Percentiles rank a stretch among this genome's conserved stretches.
phyloP scores from a whole-genome alignment of 2,888 invertebrate genomes.

The Steinernema carpocapsae region DNA sequence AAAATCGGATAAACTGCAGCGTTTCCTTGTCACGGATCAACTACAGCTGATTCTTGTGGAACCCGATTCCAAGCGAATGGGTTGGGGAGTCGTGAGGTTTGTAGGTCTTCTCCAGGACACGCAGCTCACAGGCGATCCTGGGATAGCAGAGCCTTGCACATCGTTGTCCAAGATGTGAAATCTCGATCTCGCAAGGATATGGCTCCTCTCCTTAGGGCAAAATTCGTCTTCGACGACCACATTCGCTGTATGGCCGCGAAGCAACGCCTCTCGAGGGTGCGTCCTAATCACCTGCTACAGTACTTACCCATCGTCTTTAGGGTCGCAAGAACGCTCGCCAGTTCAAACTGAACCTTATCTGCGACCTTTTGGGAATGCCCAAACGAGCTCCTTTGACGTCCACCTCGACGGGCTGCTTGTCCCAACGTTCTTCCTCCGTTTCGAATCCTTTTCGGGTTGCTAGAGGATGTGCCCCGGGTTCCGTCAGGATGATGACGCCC shows the following conservation, averaged over 20 bases:
- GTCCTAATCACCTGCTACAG: slow-evolving; percentile 1
- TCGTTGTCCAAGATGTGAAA: slow-evolving; percentile 70
- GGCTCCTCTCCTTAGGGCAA: slow-evolving; percentile 76
- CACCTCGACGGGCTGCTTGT: neutral
- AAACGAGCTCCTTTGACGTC: neutral
- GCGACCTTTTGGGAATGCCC: slow-evolving; percentile 79
- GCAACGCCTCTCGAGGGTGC: slow-evolving; percentile 77
- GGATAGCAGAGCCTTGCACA: slow-evolving; percentile 93
- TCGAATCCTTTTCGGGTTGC: slow-evolving; percentile 56
- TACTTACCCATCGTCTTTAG: slow-evolving; percentile 42
- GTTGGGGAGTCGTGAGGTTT: slow-evolving; percentile 96
- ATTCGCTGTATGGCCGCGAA: slow-evolving; percentile 99
- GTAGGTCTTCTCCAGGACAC: slow-evolving; percentile 93
- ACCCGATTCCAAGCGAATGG: slow-evolving; percentile 89
- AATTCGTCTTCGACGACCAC: slow-evolving; percentile 97
- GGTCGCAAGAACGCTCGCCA: slow-evolving; percentile 91
- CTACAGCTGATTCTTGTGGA: slow-evolving; percentile 95
- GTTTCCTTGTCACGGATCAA: slow-evolving; percentile 94
- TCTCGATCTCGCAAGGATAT: slow-evolving; percentile 41
- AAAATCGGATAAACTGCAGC: slow-evolving; percentile 71
- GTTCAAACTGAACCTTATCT: slow-evolving; percentile 94
- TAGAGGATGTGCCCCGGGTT: slow-evolving; percentile 57
- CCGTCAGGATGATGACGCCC: slow-evolving; percentile 17
- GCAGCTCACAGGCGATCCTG: slow-evolving; percentile 91
- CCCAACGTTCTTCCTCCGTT: slow-evolving; percentile 42